A percentile compares a stretch with the other conserved stretches of the same genome.
Evolutionary conservation across 2,888 invertebrate genomes (phyloP).

Genomic region (Deilephila elpenor): DNA sequence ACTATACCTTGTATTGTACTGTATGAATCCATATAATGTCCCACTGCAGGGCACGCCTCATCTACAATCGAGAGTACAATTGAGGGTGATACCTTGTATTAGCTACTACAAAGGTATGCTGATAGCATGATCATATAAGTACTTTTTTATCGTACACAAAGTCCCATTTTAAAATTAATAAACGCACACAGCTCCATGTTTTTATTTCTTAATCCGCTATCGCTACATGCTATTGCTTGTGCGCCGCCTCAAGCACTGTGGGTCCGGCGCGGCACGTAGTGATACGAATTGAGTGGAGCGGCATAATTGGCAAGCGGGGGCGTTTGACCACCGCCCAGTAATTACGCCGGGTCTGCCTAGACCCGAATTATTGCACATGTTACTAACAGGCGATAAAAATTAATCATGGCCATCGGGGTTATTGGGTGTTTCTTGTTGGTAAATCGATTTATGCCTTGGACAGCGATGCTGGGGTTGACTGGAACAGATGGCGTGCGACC

Average conservation of each 20-base stretch:
- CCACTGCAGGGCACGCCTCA: no score
- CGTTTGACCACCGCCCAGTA: constrained; percentile 36
- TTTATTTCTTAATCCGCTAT: background rate
- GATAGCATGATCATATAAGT: no score
- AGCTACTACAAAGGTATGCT: no score
- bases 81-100: no score
- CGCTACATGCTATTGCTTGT: background rate
- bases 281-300: constrained; percentile 47
- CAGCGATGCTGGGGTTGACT: background rate
- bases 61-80: no score
- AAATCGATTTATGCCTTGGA: background rate
- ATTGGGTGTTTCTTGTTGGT: background rate
- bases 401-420: background rate
- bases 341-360: constrained; percentile 39
- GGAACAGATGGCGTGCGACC: background rate
- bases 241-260: background rate
- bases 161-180: background rate
- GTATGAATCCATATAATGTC: no score
- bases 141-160: no score
- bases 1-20: no score
- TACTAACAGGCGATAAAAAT: constrained; percentile 18
- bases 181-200: background rate
- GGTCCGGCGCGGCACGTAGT: constrained; percentile 36
- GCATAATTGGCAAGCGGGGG: constrained; percentile 45
- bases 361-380: constrained; percentile 18